Percentiles rank a stretch among this genome's conserved stretches.
These are phyloP conservation scores for Sapayoa aenigma DNA, from an alignment of 2,113 vertebrate species.

Conservation along the genomic window DNA sequence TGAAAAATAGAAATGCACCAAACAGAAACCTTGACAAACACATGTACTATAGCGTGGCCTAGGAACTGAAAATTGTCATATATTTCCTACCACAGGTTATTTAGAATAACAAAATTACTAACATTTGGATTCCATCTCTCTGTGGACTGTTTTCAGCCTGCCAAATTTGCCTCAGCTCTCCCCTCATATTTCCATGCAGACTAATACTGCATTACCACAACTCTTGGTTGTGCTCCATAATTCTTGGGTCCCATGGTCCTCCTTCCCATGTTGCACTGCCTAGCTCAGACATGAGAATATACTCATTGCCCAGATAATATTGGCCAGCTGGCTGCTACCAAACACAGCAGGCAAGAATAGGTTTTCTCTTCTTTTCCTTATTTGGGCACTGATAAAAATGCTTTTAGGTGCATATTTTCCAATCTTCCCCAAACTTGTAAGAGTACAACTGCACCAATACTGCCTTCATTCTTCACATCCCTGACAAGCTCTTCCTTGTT, in stretches of 20 bases:
- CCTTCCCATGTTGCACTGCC: not conserved
- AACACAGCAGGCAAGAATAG: not conserved
- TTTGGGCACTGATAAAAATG: not conserved
- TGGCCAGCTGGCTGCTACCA: not conserved
- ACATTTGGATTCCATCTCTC: not conserved
- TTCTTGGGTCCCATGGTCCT: not conserved
- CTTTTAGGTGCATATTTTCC: not conserved
- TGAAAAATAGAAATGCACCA: not conserved
- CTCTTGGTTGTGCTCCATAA: not conserved
- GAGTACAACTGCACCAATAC: not conserved
- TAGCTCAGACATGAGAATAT: not conserved
- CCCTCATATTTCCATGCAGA: not conserved
- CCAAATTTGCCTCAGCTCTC: not conserved
- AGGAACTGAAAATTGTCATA: not conserved
- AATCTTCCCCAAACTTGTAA: not conserved
- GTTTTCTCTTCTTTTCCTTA: not conserved
- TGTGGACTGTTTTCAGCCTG: not conserved
- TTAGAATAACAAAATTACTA: not conserved
- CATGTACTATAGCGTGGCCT: not conserved
- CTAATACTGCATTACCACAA: not conserved
- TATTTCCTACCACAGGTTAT: not conserved
- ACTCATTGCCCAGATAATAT: not conserved
- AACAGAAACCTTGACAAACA: not conserved
- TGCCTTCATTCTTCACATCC: not conserved
- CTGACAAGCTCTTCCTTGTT: not conserved